Conservation (phyloP, 2,888 invertebrate genomes). For the Eudemis profundana region DNA sequence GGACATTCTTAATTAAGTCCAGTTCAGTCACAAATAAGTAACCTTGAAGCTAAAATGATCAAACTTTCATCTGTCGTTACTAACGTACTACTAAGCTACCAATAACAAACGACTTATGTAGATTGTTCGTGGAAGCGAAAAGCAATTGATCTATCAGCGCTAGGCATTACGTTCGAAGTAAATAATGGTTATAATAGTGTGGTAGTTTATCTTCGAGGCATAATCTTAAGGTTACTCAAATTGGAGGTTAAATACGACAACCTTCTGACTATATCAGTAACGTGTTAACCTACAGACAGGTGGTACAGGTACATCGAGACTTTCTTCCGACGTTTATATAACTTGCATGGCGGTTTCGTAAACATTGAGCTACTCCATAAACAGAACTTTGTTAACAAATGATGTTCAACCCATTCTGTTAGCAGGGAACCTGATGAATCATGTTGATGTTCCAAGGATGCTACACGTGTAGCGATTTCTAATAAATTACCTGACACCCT, state of each 20-base stretch:
- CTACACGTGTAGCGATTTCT: constrained; percentile 1
- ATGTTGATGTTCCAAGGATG: constrained; percentile 28
- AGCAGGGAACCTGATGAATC: constrained; percentile 21
- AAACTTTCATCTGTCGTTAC: neutral
- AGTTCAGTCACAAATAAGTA: neutral
- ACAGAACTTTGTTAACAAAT: constrained; percentile 58
- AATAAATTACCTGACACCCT: neutral
- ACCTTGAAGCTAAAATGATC: constrained; percentile 9
- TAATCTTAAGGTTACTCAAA: constrained; percentile 57
- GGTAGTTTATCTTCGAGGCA: constrained; percentile 47
- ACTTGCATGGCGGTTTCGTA: constrained; percentile 57
- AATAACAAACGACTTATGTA: neutral
- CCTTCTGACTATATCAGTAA: constrained; percentile 71
- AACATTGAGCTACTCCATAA: constrained; percentile 59
- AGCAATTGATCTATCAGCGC: constrained; percentile 16
- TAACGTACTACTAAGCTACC: neutral
- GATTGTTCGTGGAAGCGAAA: constrained; percentile 32
- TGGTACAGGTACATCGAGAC: constrained; percentile 55
- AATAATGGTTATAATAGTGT: constrained; percentile 14
- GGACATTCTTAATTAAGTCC: constrained; percentile 8
- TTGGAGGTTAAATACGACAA: constrained; percentile 62
- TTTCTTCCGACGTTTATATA: constrained; percentile 66
- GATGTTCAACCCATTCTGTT: constrained; percentile 33
- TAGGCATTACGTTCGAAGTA: constrained; percentile 22
- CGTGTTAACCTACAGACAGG: constrained; percentile 63